Conservation (phyloP, 2,113 vertebrate species). For the Oophaga pumilio region DNA sequence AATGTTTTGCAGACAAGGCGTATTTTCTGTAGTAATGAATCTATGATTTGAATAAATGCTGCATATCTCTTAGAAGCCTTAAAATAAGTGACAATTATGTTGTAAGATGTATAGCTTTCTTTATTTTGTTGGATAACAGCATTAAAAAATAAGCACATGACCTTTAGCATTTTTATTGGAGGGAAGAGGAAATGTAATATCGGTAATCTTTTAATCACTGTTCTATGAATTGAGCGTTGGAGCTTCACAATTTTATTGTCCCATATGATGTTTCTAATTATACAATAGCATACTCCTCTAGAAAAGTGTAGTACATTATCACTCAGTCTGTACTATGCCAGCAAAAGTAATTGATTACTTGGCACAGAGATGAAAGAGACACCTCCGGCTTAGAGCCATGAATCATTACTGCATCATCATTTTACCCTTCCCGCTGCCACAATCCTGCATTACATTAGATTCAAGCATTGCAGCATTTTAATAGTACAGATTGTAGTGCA, state of each 20-base stretch:
- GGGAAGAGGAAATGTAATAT: constrained; percentile 6
- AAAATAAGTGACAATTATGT: background rate
- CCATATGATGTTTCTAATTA: constrained; percentile 48
- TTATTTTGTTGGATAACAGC: constrained; percentile 9
- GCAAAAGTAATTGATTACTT: constrained; percentile 58
- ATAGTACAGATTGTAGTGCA: constrained; percentile 44
- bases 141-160: constrained; percentile 19
- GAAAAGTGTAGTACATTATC: constrained; percentile 41
- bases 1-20: background rate
- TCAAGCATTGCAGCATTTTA: constrained; percentile 50
- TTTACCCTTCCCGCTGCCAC: constrained; percentile 47
- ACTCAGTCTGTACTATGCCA: constrained; percentile 50
- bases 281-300: constrained; percentile 51
- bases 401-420: constrained; percentile 56
- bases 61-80: background rate
- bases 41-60: background rate
- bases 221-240: constrained; percentile 26
- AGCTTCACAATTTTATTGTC: constrained; percentile 39
- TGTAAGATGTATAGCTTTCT: background rate
- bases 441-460: constrained; percentile 54
- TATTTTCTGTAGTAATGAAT: constrained; percentile 1
- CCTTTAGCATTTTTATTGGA: constrained; percentile 3
- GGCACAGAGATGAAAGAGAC: constrained; percentile 56
- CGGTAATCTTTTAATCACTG: constrained; percentile 23
- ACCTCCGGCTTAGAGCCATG: constrained; percentile 53